These are phyloP conservation scores for Meteorus cinctellus DNA, from an alignment of 2,888 invertebrate species.

Conservation along the genomic window DNA sequence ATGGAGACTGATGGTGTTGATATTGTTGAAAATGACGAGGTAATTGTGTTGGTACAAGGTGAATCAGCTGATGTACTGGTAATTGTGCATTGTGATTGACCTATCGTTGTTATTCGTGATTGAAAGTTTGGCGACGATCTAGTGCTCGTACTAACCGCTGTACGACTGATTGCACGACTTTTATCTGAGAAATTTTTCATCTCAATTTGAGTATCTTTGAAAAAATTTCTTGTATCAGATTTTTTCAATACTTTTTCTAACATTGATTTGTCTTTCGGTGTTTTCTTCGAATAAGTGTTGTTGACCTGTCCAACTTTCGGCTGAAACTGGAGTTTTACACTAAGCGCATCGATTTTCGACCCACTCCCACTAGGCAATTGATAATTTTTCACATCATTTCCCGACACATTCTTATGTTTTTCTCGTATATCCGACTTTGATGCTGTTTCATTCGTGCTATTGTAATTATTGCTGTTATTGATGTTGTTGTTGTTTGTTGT, in stretches of 20 bases:
- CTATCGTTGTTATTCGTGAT: background rate
- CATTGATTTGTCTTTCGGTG: constrained; percentile 59
- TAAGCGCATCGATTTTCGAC: constrained; percentile 69
- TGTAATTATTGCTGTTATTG: constrained; percentile 35
- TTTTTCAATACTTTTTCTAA: constrained; percentile 57
- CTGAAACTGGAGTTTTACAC: constrained; percentile 69
- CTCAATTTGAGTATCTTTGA: constrained; percentile 44
- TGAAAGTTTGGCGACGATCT: constrained; percentile 4
- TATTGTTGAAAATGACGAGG: constrained; percentile 24
- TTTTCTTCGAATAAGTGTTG: constrained; percentile 66
- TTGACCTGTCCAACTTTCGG: constrained; percentile 68
- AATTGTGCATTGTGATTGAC: constrained; percentile 6
- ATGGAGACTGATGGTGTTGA: constrained; percentile 31
- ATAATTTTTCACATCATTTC: constrained; percentile 67
- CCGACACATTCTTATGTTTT: background rate
- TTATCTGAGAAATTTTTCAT: constrained; percentile 43
- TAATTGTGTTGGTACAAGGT: constrained; percentile 5
- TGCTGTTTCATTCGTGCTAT: constrained; percentile 31
- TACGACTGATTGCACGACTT: constrained; percentile 8
- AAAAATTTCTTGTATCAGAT: constrained; percentile 31
- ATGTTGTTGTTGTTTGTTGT: constrained; percentile 34
- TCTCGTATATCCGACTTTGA: constrained; percentile 33
- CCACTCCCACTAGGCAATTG: constrained; percentile 51
- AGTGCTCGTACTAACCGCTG: constrained; percentile 33
- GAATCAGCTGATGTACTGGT: constrained; percentile 1